Percentiles rank a stretch among this genome's conserved stretches.
Conservation (phyloP, 2,113 vertebrate genomes). For the Pterocles orientalis region DNA sequence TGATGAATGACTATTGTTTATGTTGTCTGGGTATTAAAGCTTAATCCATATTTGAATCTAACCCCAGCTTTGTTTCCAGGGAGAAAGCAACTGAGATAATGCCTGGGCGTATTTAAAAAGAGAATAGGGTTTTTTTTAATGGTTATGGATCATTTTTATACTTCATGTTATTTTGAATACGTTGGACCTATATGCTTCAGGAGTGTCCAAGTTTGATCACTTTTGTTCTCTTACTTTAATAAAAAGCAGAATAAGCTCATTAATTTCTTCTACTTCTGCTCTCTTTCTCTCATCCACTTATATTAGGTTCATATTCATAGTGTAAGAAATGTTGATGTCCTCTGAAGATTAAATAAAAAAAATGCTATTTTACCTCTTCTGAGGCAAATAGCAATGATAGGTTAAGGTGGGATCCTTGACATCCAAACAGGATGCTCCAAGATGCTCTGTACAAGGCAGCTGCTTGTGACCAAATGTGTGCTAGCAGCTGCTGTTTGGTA, state of each 20-base stretch:
- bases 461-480: neutral
- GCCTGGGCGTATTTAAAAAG: neutral
- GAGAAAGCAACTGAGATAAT: constrained; percentile 3
- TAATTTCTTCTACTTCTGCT: neutral
- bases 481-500: neutral
- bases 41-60: constrained; percentile 9
- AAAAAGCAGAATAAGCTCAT: neutral
- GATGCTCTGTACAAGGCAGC: neutral
- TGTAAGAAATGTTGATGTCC: neutral
- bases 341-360: neutral
- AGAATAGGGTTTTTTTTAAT: neutral
- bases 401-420: neutral
- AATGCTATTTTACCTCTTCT: neutral
- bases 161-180: neutral
- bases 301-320: neutral
- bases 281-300: neutral
- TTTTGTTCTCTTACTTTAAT: neutral
- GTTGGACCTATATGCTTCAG: neutral
- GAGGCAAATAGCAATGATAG: neutral
- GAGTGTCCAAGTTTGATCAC: neutral
- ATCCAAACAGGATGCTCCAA: neutral
- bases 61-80: constrained; percentile 4
- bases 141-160: constrained; percentile 24
- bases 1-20: constrained; percentile 3
- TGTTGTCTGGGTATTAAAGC: neutral